Evolutionary conservation across 2,888 invertebrate species (phyloP).

Genomic region (Conus canariensis): DNA sequence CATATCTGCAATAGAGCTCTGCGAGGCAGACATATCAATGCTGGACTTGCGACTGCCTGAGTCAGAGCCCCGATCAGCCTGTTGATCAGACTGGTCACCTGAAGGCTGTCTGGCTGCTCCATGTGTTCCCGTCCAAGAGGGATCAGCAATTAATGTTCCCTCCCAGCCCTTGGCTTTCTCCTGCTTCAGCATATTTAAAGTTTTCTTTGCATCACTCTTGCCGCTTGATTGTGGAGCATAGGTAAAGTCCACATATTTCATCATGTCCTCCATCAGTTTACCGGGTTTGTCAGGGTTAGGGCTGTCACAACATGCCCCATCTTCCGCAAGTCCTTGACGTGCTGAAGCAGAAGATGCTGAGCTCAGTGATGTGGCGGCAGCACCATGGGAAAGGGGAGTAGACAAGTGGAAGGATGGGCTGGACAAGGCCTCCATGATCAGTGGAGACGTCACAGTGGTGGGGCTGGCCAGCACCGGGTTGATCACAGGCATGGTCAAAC

Average conservation of each 20-base stretch:
- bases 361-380: not conserved
- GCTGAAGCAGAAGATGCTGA: not conserved
- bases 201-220: conserved; percentile 48
- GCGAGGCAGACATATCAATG: conserved; percentile 54
- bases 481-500: conserved; percentile 50
- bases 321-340: not conserved
- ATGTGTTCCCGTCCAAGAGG: conserved; percentile 24
- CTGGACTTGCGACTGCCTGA: conserved; percentile 57
- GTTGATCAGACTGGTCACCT: conserved; percentile 34
- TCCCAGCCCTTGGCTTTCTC: conserved; percentile 48
- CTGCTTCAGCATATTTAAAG: conserved; percentile 52
- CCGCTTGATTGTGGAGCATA: conserved; percentile 30
- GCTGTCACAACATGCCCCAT: not conserved
- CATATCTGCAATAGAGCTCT: conserved; percentile 50
- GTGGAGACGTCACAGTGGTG: not conserved
- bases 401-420: conserved; percentile 1
- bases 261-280: conserved; percentile 46
- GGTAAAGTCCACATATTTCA: conserved; percentile 51
- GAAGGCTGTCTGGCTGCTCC: conserved; percentile 3
- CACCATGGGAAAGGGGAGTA: not conserved
- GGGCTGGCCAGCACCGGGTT: conserved; percentile 48
- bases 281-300: conserved; percentile 33
- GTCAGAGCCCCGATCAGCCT: conserved; percentile 35
- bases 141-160: not conserved
- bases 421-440: conserved; percentile 32